These are phyloP conservation scores for Musca domestica DNA, from an alignment of 1,140 invertebrate genomes.

Conservation along the genomic window DNA sequence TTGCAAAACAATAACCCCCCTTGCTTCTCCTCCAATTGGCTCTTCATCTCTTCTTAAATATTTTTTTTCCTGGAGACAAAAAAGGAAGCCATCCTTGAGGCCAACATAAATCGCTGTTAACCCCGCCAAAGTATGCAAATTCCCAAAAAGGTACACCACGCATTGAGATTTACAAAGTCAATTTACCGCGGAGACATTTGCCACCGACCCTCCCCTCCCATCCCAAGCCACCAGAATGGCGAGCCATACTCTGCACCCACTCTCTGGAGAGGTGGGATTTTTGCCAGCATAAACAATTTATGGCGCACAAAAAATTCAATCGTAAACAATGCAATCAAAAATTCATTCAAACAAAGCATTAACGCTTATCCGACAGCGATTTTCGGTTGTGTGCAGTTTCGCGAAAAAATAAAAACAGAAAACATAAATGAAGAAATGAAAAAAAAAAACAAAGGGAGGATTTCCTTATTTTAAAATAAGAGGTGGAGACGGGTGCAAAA, in stretches of 20 bases:
- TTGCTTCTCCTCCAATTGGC: background rate
- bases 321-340: conserved; percentile 56
- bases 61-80: background rate
- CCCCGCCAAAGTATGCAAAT: conserved; percentile 19
- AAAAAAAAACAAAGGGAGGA: too few relatives aligned
- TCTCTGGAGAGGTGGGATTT: conserved; percentile 20
- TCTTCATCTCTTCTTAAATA: too few relatives aligned
- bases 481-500: too few relatives aligned
- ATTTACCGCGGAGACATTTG: conserved; percentile 5
- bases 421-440: too few relatives aligned
- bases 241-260: background rate
- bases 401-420: too few relatives aligned
- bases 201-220: background rate
- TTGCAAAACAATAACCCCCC: background rate
- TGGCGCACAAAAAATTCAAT: conserved; percentile 51
- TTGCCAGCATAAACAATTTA: conserved; percentile 29
- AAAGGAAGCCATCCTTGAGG: background rate
- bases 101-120: conserved; percentile 23
- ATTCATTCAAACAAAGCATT: conserved; percentile 55
- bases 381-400: too few relatives aligned
- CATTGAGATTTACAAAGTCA: conserved; percentile 1
- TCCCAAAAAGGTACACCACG: conserved; percentile 17
- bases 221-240: too few relatives aligned
- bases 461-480: too few relatives aligned
- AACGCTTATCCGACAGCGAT: conserved; percentile 39